A percentile compares a stretch with the other conserved stretches of the same genome.
These are phyloP conservation scores for Drosophila arizonae DNA, from an alignment of 1,140 invertebrate genomes.

Conservation along the genomic window DNA sequence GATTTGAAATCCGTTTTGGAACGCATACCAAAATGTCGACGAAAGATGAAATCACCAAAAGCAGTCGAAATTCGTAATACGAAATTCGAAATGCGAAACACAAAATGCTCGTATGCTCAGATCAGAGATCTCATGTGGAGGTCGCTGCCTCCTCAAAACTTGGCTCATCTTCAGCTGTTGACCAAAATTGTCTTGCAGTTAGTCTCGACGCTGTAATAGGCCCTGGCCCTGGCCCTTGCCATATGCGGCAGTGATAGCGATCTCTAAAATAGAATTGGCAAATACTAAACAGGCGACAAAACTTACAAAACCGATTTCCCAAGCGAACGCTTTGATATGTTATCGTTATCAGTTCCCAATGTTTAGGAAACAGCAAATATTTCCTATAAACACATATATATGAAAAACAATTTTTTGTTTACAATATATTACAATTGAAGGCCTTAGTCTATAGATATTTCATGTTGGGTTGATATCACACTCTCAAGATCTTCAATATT, in stretches of 20 bases:
- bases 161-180: slow-evolving; percentile 37
- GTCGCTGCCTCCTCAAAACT: slow-evolving; percentile 28
- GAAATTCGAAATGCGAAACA: background rate
- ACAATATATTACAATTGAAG: background rate
- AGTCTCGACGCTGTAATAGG: slow-evolving; percentile 27
- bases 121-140: slow-evolving; percentile 39
- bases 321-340: background rate
- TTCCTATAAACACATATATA: background rate
- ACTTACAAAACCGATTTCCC: background rate
- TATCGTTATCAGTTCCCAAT: background rate
- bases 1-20: slow-evolving; percentile 24
- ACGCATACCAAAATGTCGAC: slow-evolving; percentile 19
- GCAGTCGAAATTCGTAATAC: slow-evolving; percentile 1
- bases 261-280: slow-evolving; percentile 53
- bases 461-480: slow-evolving; percentile 13
- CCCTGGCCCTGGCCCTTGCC: slow-evolving; percentile 36
- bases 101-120: slow-evolving; percentile 9
- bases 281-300: slow-evolving; percentile 28
- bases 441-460: background rate
- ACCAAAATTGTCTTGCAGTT: slow-evolving; percentile 38
- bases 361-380: background rate
- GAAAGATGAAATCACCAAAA: slow-evolving; percentile 35
- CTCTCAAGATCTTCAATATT: slow-evolving; percentile 11
- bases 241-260: slow-evolving; percentile 41
- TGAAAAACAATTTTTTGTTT: background rate